Conservation (phyloP, 2,888 invertebrate genomes). For the Cataglyphis rosenhaueri region DNA sequence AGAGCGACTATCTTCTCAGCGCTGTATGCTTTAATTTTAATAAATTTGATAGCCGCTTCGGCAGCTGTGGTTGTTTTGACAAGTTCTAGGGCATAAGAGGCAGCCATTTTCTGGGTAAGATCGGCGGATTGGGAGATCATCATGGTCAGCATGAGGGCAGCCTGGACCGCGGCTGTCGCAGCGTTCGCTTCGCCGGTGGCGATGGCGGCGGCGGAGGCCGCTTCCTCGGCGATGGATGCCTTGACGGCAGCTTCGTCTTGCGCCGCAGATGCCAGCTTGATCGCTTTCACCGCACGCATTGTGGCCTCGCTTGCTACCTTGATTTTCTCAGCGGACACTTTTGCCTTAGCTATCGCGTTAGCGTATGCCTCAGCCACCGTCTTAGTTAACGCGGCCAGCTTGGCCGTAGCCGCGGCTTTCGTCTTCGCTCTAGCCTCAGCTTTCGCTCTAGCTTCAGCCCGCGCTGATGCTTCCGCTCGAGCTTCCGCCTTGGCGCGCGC, state of each 20-base stretch:
- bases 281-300: slow-evolving; percentile 8
- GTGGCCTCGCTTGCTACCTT: slow-evolving; percentile 8
- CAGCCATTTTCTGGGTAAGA: background rate
- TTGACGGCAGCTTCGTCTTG: slow-evolving; percentile 28
- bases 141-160: slow-evolving; percentile 9
- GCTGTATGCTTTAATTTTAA: background rate
- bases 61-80: background rate
- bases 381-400: background rate
- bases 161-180: slow-evolving; percentile 15
- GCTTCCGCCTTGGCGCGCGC: background rate
- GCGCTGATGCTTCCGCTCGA: background rate
- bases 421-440: slow-evolving; percentile 10
- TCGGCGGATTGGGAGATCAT: slow-evolving; percentile 5
- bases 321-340: background rate
- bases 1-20: background rate
- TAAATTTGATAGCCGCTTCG: background rate
- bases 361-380: background rate
- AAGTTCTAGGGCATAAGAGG: background rate
- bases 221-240: slow-evolving; percentile 32
- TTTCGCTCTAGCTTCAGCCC: background rate
- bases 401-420: slow-evolving; percentile 38
- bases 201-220: background rate
- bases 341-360: background rate
- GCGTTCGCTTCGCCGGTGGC: background rate
- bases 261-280: background rate